Evolutionary conservation across 2,113 vertebrate genomes (phyloP), one percentile per base, ranked within the genome.

Genomic region (Mionectes macconnelli): DNA sequence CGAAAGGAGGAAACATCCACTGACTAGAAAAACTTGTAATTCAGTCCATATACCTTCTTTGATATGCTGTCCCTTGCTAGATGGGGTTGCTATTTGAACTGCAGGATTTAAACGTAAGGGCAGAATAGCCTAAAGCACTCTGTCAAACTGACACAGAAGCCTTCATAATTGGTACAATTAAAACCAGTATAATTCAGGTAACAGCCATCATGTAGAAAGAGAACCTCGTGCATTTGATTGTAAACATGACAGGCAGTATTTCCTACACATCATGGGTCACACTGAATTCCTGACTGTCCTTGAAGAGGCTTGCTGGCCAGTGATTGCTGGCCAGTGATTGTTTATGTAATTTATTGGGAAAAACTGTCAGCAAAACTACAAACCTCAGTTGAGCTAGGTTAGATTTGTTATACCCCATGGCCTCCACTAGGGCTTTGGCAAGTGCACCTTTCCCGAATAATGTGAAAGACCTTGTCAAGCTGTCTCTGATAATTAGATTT

Each of bases 381-480:
- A 87, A 49, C 44, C 52, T 80, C 19, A 14, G 0, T 16, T 87
- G 70, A 90, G 45, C 67, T 59, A 57, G 2, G 30, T 66, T 79
- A 74, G 76, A 79, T 69, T 52, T 87, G 53, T 73, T 90, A 7
- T 20, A 28, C 16, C 15, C 30, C 0, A 3, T 35, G 42, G 37
- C 50, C 35, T 84, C 39, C 8, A 22, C 47, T 27, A 20, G 55
- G 40, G 42, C 53, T 87, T 96, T 88, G 80, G 75, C 85, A 86
- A 90, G 47, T 57, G 60, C 56, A 60, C 14, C 30, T 85, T 85
- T 89, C 78, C 57, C 70, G 72, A 82, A 77, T 90, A 42, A 55
- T 33, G 37, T 79, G 82, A 94, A 93, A 95, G 92, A 74, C 89
- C 63, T 87, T 49, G 50, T 96, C 87, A 96, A 64, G 56, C 89